These are phyloP conservation scores for Oryzias celebensis DNA, from an alignment of 2,113 vertebrate species.

Conservation along the genomic window DNA sequence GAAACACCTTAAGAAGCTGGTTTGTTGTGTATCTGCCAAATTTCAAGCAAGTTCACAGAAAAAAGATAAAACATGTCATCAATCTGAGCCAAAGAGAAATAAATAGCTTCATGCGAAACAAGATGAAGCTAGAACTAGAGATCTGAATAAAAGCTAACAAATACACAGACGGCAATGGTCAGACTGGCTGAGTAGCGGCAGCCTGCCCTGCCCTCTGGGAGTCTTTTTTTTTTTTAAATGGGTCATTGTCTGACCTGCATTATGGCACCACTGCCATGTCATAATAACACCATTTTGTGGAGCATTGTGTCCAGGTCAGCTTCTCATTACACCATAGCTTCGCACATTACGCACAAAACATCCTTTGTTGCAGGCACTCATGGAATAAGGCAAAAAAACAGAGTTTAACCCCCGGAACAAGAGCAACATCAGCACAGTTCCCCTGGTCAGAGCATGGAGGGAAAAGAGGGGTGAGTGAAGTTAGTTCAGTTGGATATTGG, in stretches of 20 bases:
- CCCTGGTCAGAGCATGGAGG: too few species aligned
- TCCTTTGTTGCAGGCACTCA: conserved; percentile 32
- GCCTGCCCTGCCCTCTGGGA: conserved; percentile 53
- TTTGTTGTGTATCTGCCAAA: background rate
- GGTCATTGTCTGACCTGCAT: conserved; percentile 75
- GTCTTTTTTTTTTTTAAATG: conserved; percentile 54
- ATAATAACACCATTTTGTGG: conserved; percentile 66
- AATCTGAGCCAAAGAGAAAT: background rate
- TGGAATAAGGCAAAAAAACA: conserved; percentile 26
- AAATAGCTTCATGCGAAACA: background rate
- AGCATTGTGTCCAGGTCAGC: conserved; percentile 43
- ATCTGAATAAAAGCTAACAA: conserved; percentile 8
- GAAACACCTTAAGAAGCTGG: background rate
- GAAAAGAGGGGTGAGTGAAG: too few species aligned
- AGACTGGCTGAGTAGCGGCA: conserved; percentile 54
- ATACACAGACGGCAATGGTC: conserved; percentile 40
- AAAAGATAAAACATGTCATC: background rate
- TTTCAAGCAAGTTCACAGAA: background rate
- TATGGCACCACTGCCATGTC: conserved; percentile 50
- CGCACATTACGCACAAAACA: conserved; percentile 38
- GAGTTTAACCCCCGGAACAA: conserved; percentile 12
- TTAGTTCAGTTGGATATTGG: too few species aligned
- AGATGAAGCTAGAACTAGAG: conserved; percentile 5
- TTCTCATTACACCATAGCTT: conserved; percentile 39
- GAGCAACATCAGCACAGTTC: conserved; percentile 12